Conservation (phyloP, 2,888 invertebrate species). For the Ctena decussata region DNA sequence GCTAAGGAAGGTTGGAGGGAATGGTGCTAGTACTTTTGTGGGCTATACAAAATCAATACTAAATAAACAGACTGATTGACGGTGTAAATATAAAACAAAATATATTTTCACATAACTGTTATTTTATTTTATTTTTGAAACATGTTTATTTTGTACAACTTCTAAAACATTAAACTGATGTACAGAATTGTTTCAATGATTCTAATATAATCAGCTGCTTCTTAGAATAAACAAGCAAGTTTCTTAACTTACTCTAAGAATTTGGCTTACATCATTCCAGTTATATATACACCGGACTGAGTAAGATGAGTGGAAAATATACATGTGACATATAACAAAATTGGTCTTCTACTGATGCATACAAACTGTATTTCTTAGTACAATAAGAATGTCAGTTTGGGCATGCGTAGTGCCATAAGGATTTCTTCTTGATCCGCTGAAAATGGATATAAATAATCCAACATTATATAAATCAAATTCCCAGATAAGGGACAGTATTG, state of each 20-base stretch:
- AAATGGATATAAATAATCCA: too few relatives aligned
- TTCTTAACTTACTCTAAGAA: too few relatives aligned
- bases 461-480: too few relatives aligned
- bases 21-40: too few relatives aligned
- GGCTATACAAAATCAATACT: too few relatives aligned
- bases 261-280: too few relatives aligned
- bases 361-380: too few relatives aligned
- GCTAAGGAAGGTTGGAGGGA: too few relatives aligned
- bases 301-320: not conserved
- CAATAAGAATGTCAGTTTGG: not conserved
- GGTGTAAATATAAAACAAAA: not conserved
- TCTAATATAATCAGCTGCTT: too few relatives aligned
- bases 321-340: not conserved
- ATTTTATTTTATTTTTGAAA: constrained; percentile 4
- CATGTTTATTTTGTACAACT: not conserved
- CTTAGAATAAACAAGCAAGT: too few relatives aligned
- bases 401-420: not conserved
- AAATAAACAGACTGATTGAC: too few relatives aligned
- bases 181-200: not conserved
- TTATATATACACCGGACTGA: not conserved
- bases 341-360: not conserved
- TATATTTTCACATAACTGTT: not conserved
- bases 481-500: too few relatives aligned
- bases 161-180: constrained; percentile 1
- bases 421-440: constrained; percentile 3